Base-by-base conservation (phyloP, 2,113 vertebrate species). In the Dipodomys spectabilis region DNA sequence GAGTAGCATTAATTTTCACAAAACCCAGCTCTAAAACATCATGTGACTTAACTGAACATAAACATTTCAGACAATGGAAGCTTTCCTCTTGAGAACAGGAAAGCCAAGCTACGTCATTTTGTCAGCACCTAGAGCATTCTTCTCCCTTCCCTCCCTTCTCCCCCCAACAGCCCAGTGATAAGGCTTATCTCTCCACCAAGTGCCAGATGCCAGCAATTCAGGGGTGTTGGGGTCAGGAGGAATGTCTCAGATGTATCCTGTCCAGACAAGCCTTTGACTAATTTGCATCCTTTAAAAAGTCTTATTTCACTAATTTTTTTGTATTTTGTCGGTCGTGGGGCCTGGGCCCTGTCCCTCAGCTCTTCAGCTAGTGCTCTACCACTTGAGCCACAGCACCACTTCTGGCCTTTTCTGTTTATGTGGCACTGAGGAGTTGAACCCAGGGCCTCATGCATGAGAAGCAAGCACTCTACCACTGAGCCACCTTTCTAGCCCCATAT, bases 281-380 rank as follows among this genome's bases (percentile, higher is more conserved):
- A 53, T 69, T 67, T 74, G 19, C 20, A 49, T 44, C 45, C 82
- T 83, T 90, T 75, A 80, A 94, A 90, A 74, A 82, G 60, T 22
- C 16, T 1, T 53, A 64, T 83, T 90, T 94, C 86, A 35, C 6
- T 5, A 39, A 39, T 39, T 39, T 39, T 39, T 39, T 39, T 39
- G 39, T 39, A 39, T 5, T 39, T 39, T 39, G 39, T 39, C 39
- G 39, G 39, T 39, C 6, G 39, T 39, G 39, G 10, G 49, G 49
- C 49, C 49, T 49, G 49, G 49, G 49, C 1, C 2, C 49, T 49
- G 49, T 49, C 49, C 49, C 49, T 49, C 12, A 49, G 49, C 49
- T 49, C 12, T 49, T 49, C 49, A 12, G 12, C 49, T 49, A 49
- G 49, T 49, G 49, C 49, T 49, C 49, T 49, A 12, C 49, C 49